Conservation (phyloP, 2,797 vertebrate genomes). For the Anguilla megastoma region DNA sequence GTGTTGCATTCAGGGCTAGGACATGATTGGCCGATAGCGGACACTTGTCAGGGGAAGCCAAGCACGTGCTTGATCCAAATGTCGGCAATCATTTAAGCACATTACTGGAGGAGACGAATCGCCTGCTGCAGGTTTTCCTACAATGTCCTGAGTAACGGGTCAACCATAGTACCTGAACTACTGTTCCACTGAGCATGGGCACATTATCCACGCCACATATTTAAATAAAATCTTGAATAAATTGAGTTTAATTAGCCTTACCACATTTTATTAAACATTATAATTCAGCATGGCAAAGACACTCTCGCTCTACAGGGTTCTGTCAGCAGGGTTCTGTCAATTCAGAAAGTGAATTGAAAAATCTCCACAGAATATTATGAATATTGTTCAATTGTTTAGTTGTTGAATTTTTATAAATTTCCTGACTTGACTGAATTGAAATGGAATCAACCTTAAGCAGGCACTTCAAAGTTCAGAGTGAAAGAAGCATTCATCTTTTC, state of each 20-base stretch:
- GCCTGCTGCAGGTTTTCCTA: conserved; percentile 22
- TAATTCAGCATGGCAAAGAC: neutral
- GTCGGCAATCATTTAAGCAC: conserved; percentile 47
- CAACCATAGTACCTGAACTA: neutral
- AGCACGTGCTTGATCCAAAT: conserved; percentile 43
- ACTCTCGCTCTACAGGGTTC: neutral
- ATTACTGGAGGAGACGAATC: conserved; percentile 36
- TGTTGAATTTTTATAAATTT: too few relatives aligned
- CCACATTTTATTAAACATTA: neutral
- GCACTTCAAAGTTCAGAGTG: neutral
- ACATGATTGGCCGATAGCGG: neutral
- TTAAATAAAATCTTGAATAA: neutral
- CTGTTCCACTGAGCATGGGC: neutral
- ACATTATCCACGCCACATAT: neutral
- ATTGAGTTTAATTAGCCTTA: neutral
- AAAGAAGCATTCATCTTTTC: neutral
- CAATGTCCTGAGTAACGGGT: neutral
- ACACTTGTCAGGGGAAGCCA: conserved; percentile 36
- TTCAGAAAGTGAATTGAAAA: too few relatives aligned
- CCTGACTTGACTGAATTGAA: neutral
- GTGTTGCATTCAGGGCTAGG: neutral
- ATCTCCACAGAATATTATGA: too few relatives aligned
- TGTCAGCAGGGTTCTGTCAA: too few relatives aligned
- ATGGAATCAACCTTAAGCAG: neutral
- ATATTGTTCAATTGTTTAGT: too few relatives aligned